These are phyloP conservation scores for Kryptolebias ocellatus DNA, from an alignment of 2,797 vertebrate genomes.

Conservation along the genomic window DNA sequence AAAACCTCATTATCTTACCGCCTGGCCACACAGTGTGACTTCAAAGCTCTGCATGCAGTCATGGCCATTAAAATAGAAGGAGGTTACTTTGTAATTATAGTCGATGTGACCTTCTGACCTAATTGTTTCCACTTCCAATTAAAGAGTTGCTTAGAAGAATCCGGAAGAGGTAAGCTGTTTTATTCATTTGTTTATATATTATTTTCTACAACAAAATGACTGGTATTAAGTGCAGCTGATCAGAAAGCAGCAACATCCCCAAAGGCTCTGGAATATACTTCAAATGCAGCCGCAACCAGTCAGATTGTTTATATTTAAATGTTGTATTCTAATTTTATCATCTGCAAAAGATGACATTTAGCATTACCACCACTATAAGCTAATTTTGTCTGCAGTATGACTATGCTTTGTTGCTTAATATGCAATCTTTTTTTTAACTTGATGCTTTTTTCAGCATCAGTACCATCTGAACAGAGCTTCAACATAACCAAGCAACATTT, in stretches of 20 bases:
- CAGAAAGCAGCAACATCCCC: not conserved
- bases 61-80: slow-evolving; percentile 8
- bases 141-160: not conserved
- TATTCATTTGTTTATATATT: not conserved
- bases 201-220: not conserved
- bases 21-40: slow-evolving; percentile 3
- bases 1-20: not conserved
- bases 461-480: too few species aligned
- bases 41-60: slow-evolving; percentile 11
- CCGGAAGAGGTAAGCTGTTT: not conserved
- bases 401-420: too few species aligned
- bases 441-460: too few species aligned
- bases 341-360: too few species aligned
- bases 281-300: not conserved
- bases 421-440: too few species aligned
- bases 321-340: not conserved
- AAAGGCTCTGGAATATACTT: not conserved
- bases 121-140: slow-evolving; percentile 5
- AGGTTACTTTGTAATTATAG: slow-evolving; percentile 1
- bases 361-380: too few species aligned
- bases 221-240: not conserved
- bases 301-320: not conserved
- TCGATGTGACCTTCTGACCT: not conserved
- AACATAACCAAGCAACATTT: too few species aligned
- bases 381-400: too few species aligned